Base-by-base conservation (phyloP, 2,888 invertebrate species). In the Ochropacha duplaris region DNA sequence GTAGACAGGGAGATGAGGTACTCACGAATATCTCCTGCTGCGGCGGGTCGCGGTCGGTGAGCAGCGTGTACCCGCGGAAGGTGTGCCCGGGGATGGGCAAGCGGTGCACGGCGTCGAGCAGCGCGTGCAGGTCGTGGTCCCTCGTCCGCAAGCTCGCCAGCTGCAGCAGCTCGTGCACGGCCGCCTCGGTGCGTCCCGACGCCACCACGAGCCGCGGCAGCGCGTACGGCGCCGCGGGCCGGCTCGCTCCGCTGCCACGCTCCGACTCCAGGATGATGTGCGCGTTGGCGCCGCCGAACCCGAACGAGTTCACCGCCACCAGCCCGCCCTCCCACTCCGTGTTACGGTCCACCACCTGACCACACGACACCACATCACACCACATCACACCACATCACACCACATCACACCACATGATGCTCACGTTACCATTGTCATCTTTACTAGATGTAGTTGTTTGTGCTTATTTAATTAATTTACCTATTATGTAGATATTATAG, bases 211-310 rank as follows among this genome's bases (percentile, higher is more conserved):
- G 49, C 89, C 92, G 71, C 92, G 94, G 93, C 72, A 68, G 58
- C 14, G 55, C 54, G 82, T 14, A 94, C 88, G 54, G 94, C 59
- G 60, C 55, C 56, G 57, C 61, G 55, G 63, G 58, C 51, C 94
- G 1, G 80, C 95, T 95, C 6, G n/a, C 36, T 1, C 34, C 50
- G 95, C 78, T 31, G 11, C 31, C 31, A 12, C 95, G 94, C 83
- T 97, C 96, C 6, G 97, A 96, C 81, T 96, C 95, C 14, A 99
- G 93, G 69, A 99, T 94, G 0, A 98, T 90, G 88, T 99, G 98
- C n/a, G 97, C 98, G 88, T 98, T 98, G 50, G 98, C 98, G 57
- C 99, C 99, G 63, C 99, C 99, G 90, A 99, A 99, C 19, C 99
- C 99, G 87, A 99, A 99, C 9, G 99, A 99, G 92, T 99, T 99